These are phyloP conservation scores for Papilio dardanus DNA, from an alignment of 1,140 invertebrate species.

Conservation along the genomic window DNA sequence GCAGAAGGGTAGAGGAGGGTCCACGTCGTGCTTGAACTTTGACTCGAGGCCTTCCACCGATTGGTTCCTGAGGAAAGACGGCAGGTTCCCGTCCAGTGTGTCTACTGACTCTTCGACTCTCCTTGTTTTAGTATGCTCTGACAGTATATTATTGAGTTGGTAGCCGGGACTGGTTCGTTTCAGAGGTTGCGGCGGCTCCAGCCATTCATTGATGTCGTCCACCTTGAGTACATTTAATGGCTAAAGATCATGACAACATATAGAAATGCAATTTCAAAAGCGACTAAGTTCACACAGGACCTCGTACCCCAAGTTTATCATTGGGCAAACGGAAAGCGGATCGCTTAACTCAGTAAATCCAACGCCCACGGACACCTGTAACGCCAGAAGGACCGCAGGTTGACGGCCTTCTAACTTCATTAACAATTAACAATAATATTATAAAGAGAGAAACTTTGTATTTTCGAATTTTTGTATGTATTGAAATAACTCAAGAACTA, in stretches of 20 bases:
- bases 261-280: not conserved
- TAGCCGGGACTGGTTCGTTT: conserved; percentile 60
- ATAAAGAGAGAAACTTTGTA: too few relatives aligned
- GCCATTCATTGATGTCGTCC: conserved; percentile 76
- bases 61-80: conserved; percentile 75
- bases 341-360: too few relatives aligned
- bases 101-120: conserved; percentile 49
- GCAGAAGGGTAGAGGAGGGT: conserved; percentile 57
- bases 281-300: too few relatives aligned
- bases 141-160: conserved; percentile 53
- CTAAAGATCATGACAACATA: not conserved
- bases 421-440: too few relatives aligned
- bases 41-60: conserved; percentile 76
- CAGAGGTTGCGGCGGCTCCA: conserved; percentile 68
- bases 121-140: conserved; percentile 52
- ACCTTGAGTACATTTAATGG: conserved; percentile 55
- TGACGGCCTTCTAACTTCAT: too few relatives aligned
- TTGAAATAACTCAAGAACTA: too few relatives aligned
- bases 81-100: conserved; percentile 43
- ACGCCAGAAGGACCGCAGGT: too few relatives aligned
- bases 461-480: too few relatives aligned
- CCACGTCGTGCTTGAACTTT: conserved; percentile 54
- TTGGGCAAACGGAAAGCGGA: too few relatives aligned
- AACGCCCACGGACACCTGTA: too few relatives aligned
- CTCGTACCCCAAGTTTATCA: too few relatives aligned